phyloP scores from a whole-genome alignment of 1,140 invertebrate genomes.

The Anoplolepis gracilipes region DNA sequence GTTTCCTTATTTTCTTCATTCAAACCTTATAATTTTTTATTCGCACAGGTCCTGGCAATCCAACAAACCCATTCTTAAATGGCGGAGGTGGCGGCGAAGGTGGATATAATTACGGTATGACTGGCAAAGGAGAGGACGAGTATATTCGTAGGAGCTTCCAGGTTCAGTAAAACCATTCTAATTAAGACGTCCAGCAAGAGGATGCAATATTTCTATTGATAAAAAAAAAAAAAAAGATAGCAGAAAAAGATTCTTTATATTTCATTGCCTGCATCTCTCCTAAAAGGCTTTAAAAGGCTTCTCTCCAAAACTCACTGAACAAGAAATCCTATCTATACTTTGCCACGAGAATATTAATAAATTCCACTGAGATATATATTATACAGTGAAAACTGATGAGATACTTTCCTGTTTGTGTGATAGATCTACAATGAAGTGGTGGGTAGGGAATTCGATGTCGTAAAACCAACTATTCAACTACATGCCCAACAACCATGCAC shows the following conservation, averaged over 20 bases:
- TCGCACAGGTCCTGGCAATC: conserved; percentile 75
- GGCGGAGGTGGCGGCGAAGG: conserved; percentile 72
- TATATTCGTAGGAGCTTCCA: conserved; percentile 84
- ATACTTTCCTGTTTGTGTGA: conserved; percentile 45
- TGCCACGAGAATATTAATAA: conserved; percentile 2
- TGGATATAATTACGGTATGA: conserved; percentile 81
- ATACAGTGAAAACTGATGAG: conserved; percentile 17
- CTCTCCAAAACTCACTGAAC: conserved; percentile 60
- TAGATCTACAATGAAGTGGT: conserved; percentile 82
- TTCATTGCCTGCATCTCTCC: conserved; percentile 47
- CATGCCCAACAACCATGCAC: conserved; percentile 83
- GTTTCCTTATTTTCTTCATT: not conserved
- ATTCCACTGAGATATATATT: not conserved
- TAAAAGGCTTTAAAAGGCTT: conserved; percentile 44
- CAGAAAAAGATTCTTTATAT: not conserved
- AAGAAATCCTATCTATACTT: conserved; percentile 36
- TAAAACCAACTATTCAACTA: conserved; percentile 79
- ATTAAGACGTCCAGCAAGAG: conserved; percentile 60
- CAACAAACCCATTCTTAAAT: conserved; percentile 84
- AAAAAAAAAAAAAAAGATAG: conserved; percentile 27
- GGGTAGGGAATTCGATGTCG: conserved; percentile 75
- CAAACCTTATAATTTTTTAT: not conserved
- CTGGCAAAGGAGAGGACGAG: conserved; percentile 80
- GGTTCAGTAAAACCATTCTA: conserved; percentile 77
- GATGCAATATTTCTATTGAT: conserved; percentile 33